A percentile compares a stretch with the other conserved stretches of the same genome.
Evolutionary conservation across 2,113 vertebrate species (phyloP).

Genomic region (Spea multiplicata): DNA sequence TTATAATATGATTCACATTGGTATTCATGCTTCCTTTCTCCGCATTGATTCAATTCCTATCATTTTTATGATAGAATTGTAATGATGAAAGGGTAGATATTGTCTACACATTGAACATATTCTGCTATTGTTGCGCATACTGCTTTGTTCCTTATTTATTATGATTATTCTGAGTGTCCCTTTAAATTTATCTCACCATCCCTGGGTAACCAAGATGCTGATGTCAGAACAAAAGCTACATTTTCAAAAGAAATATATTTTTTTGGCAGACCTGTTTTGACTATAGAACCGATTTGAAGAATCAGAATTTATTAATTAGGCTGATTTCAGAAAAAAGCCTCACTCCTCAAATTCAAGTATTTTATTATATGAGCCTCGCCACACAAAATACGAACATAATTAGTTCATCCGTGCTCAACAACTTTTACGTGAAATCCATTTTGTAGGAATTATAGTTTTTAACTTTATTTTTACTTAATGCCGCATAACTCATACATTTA

Average conservation of each 20-base stretch:
- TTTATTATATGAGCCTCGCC: constrained; percentile 80
- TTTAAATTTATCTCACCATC: neutral
- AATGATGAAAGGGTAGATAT: too few species aligned
- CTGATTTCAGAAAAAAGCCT: constrained; percentile 26
- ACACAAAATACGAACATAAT: constrained; percentile 84
- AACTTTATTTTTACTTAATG: constrained; percentile 60
- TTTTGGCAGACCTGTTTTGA: constrained; percentile 17
- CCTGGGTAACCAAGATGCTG: constrained; percentile 2
- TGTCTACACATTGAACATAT: too few species aligned
- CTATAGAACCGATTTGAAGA: constrained; percentile 28
- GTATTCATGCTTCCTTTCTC: too few species aligned
- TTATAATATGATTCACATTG: too few species aligned
- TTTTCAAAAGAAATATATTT: constrained; percentile 26
- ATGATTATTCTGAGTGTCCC: too few species aligned
- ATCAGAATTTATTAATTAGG: constrained; percentile 37
- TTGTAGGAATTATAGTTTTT: constrained; percentile 93
- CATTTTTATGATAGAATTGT: too few species aligned
- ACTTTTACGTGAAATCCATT: constrained; percentile 84
- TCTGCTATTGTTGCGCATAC: too few species aligned
- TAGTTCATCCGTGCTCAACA: constrained; percentile 79
- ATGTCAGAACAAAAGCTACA: constrained; percentile 20
- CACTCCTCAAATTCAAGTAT: constrained; percentile 23
- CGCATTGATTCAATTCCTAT: too few species aligned
- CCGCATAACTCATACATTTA: neutral
- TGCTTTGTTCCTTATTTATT: too few species aligned